Base-by-base conservation (phyloP, 2,113 vertebrate species). In the Urocolius indicus region DNA sequence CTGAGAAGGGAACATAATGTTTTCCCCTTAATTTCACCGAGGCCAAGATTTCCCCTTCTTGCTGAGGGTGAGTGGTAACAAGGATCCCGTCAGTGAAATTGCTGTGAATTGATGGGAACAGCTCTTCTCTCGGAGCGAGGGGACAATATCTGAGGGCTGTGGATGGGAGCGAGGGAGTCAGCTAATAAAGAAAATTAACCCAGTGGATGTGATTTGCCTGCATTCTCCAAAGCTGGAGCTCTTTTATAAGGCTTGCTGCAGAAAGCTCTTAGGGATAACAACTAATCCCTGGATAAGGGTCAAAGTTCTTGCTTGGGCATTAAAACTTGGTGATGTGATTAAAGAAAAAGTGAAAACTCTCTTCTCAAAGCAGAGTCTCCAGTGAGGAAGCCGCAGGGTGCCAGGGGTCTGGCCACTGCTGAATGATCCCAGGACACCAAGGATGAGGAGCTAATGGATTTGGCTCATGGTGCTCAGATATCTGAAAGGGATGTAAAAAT, bases 171-270 rank as follows among this genome's bases (percentile, higher is more conserved):
- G 16, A 92, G 84, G 80, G 75, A 91, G 91, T 89, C 77, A 29
- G 82, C 85, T 90, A 89, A 94, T 93, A 90, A 96, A 95, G 92
- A 95, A 96, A 95, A 95, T 90, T 95, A 95, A 96, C 79, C 85
- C 17, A 0, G 55, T 88, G 87, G 89, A 94, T 54, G 46, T 88
- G 85, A 96, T 96, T 95, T 94, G 71, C 87, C 86, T 4, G 1
- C 88, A 79, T 91, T 95, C 83, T 94, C 87, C 58, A 79, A 87
- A 90, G 82, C 73, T 52, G 43, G 36, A 68, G 86, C 38, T 95
- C 83, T 93, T 97, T 84, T 66, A 81, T 84, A 89, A 84, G 80
- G 49, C 83, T 94, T 90, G 89, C 46, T 0, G 0, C 80, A 82
- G 79, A 97, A 96, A 90, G 85, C 83, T 94, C 62, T 90, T 96